Evolutionary conservation across 2,113 vertebrate species (phyloP).

Genomic region (Xenotilapia leptura): DNA sequence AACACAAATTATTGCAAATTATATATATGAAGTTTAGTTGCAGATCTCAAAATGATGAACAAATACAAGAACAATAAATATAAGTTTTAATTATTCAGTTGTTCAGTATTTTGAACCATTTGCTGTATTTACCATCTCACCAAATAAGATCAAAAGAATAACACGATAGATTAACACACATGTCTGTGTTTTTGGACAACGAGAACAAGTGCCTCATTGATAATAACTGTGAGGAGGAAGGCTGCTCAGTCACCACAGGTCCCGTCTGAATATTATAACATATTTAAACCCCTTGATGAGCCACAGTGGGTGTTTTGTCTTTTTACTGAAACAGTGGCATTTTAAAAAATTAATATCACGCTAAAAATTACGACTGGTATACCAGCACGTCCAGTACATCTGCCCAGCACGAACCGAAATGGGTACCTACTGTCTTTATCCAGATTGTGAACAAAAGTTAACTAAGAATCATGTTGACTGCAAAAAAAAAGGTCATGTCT

Average conservation of each 20-base stretch:
- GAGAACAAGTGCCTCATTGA: background rate
- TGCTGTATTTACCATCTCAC: background rate
- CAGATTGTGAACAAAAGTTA: background rate
- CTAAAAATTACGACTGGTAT: background rate
- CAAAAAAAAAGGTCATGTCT: conserved; percentile 8
- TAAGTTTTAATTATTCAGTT: background rate
- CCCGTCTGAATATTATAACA: background rate
- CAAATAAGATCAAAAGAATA: background rate
- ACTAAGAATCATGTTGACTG: background rate
- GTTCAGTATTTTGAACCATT: background rate
- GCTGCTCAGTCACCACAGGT: background rate
- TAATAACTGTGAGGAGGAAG: background rate
- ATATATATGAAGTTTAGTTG: background rate
- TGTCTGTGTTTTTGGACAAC: background rate
- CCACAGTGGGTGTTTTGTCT: background rate
- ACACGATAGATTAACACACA: background rate
- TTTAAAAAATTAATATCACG: background rate
- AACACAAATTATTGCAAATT: background rate
- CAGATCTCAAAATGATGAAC: background rate
- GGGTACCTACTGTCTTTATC: background rate
- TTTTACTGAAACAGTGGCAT: background rate
- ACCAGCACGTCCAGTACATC: background rate
- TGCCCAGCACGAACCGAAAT: background rate
- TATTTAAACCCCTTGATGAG: background rate
- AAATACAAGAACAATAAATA: background rate